Conservation (phyloP, 2,797 vertebrate species). For the Crocidura indochinensis region DNA sequence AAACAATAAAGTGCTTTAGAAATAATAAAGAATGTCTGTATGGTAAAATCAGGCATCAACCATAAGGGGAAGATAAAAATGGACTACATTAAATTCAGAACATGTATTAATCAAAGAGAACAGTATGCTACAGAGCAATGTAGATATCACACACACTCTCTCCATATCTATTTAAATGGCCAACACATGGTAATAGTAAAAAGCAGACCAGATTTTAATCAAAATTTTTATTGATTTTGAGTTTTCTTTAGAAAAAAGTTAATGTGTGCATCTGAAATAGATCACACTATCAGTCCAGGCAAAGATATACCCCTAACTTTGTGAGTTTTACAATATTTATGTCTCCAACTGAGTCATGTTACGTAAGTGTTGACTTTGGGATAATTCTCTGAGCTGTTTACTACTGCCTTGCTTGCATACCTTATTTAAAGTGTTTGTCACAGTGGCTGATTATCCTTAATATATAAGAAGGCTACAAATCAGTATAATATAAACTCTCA, state of each 20-base stretch:
- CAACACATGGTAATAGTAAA: slow-evolving; percentile 46
- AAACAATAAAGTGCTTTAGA: slow-evolving; percentile 65
- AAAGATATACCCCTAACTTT: slow-evolving; percentile 52
- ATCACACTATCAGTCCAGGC: neutral
- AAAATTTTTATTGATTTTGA: slow-evolving; percentile 59
- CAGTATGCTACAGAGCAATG: neutral
- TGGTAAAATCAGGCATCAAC: slow-evolving; percentile 47
- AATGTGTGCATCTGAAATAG: slow-evolving; percentile 18
- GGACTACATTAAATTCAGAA: slow-evolving; percentile 39
- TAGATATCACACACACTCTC: slow-evolving; percentile 26
- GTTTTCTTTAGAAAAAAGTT: slow-evolving; percentile 23
- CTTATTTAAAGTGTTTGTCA: slow-evolving; percentile 3
- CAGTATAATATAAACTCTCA: slow-evolving; percentile 46
- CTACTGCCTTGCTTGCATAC: neutral
- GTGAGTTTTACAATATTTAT: neutral
- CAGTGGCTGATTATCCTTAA: slow-evolving; percentile 26
- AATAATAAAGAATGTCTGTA: slow-evolving; percentile 48
- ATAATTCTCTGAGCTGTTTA: slow-evolving; percentile 4
- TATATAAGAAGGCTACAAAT: slow-evolving; percentile 50
- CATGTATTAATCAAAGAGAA: slow-evolving; percentile 45
- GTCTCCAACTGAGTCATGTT: slow-evolving; percentile 41
- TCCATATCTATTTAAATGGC: slow-evolving; percentile 27
- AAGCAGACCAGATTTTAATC: slow-evolving; percentile 51
- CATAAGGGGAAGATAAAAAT: slow-evolving; percentile 55
- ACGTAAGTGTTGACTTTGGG: slow-evolving; percentile 33